phyloP scores from a whole-genome alignment of 1,140 invertebrate genomes.

The Orius laevigatus region DNA sequence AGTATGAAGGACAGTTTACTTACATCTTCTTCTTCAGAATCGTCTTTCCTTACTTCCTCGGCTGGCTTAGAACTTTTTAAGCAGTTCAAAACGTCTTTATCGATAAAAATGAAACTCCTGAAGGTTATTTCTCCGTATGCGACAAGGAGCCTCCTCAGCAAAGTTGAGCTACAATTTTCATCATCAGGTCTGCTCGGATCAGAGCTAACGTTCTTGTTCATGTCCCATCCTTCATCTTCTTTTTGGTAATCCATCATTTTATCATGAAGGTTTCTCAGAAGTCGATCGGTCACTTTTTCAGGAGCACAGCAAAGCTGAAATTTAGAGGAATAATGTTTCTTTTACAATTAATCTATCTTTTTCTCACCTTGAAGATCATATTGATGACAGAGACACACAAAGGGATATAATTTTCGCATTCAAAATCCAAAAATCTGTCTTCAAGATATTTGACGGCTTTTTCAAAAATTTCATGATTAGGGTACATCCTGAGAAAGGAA shows the following conservation, averaged over 20 bases:
- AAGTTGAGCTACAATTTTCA: too few relatives aligned
- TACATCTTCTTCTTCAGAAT: too few relatives aligned
- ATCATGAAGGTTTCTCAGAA: conserved; percentile 23
- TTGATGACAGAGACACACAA: conserved; percentile 41
- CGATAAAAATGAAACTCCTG: too few relatives aligned
- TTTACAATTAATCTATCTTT: neutral
- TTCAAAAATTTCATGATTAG: conserved; percentile 38
- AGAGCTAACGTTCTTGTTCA: too few relatives aligned
- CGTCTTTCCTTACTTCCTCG: too few relatives aligned
- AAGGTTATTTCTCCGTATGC: too few relatives aligned
- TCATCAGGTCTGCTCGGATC: too few relatives aligned
- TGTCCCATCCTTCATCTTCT: too few relatives aligned
- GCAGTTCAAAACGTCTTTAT: too few relatives aligned
- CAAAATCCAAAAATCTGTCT: conserved; percentile 28
- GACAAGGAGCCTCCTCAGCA: too few relatives aligned
- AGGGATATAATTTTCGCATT: conserved; percentile 35
- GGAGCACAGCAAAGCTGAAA: conserved; percentile 31
- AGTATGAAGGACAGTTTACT: too few relatives aligned
- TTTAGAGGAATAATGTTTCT: neutral
- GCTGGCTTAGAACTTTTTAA: too few relatives aligned
- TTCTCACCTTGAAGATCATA: conserved; percentile 37
- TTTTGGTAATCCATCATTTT: conserved; percentile 9
- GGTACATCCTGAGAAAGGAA: conserved; percentile 27
- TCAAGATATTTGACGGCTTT: conserved; percentile 30
- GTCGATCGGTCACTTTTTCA: conserved; percentile 28